Base-by-base conservation (phyloP, 2,113 vertebrate genomes). In the Arenaria interpres region DNA sequence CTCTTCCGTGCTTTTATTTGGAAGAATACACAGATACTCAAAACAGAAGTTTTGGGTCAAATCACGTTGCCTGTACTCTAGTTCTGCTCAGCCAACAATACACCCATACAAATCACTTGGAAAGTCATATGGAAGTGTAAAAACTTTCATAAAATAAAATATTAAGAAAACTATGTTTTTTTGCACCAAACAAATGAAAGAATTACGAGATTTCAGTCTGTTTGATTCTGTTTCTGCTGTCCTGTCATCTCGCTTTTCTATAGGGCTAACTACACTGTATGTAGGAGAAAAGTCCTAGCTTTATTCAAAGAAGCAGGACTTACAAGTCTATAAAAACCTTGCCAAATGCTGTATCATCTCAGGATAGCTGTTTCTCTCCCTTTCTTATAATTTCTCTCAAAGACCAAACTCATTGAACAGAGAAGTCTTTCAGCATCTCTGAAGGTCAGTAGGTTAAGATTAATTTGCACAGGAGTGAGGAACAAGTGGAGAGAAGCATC, bases 211-310 rank as follows among this genome's bases (percentile, higher is more conserved):
- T 4, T 53, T 46, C 22, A n/a, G 71, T 71, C 35, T n/a, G 12
- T 2, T 50, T 85, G 45, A n/a, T 54, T 63, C 13, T 74, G 50
- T 46, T 89, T 88, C 50, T 91, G 8, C 20, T 64, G 33, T 85
- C 9, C 11, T 63, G 13, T 66, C 30, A 19, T 57, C 12, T 80
- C 35, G 21, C 8, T 48, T 2, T 53, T 68, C 48, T 74, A 11
- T 6, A 43, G 51, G 16, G 16, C 4, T 53, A 54, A 12, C 25
- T 67, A 22, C 7, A 30, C 30, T 0, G 0, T 60, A 33, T 2
- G 9, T 14, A 45, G 30, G 16, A 90, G 28, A 37, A 53, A 81
- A 85, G 6, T 30, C 13, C 43, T 22, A 64, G 24, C 14, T 67
- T 94, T 12, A 13, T 63, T 68, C 30, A 48, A 68, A 51, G 2